Base-by-base conservation (phyloP, 1,140 invertebrate species). In the Holcopasites calliopsidis region DNA sequence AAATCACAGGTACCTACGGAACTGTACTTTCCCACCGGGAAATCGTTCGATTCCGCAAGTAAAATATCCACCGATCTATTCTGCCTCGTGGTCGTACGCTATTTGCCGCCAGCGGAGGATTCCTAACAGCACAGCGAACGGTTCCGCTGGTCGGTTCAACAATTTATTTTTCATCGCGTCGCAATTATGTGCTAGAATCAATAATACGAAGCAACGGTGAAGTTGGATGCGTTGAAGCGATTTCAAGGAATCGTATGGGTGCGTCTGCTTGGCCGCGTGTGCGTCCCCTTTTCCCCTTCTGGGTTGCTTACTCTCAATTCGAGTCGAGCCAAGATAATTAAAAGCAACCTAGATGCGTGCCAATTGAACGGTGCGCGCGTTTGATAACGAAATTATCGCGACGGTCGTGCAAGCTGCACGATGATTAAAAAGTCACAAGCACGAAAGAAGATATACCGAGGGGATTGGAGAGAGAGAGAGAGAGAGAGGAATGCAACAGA, bases 341-440 rank as follows among this genome's bases (percentile, higher is more conserved):
- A 61, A 71, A 50, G 5, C 21, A 31, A 38, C n/a, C n/a, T n/a
- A 28, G 42, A 21, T 70, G 58, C 28, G 40, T 35, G 23, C 40
- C 69, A 38, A 50, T 61, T 28, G 42, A 35, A 13, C n/a, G 10
- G 69, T 35, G 23, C 21, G 26, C 11, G 23, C 50, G 16, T 0
- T 21, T 55, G 35, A 68, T 47, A 68, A 54, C n/a, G 21, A 49
- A 61, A 62, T 50, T 33, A n/a, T 60, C n/a, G n/a, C 26, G 65
- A 31, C 50, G n/a, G n/a, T n/a, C n/a, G n/a, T 5, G 44, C 7
- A 11, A 33, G n/a, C 26, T 6, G 23, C 23, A 31, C 50, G 3
- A 28, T 1, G 13, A 33, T 54, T 54, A 21, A 55, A 54, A 55
- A 54, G 10, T 3, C 16, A 47, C 8, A 7, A 42, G 28, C 28